Conservation (phyloP, 2,797 vertebrate species). For the Cichlasoma orientale region DNA sequence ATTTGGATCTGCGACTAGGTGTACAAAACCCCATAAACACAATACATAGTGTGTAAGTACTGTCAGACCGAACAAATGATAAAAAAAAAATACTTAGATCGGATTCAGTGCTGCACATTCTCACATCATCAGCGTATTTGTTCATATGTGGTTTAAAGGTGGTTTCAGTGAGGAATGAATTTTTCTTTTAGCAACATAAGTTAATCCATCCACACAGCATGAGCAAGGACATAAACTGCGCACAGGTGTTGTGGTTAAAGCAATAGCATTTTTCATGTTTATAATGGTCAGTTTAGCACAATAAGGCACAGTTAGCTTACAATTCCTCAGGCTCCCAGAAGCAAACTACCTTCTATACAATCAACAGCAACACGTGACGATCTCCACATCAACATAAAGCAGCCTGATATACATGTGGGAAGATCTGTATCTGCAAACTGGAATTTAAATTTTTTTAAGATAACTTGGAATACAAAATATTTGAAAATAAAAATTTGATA, state of each 20-base stretch:
- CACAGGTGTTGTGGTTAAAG: background rate
- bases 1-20: background rate
- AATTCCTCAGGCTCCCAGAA: constrained; percentile 46
- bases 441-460: background rate
- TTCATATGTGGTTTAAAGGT: background rate
- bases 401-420: background rate
- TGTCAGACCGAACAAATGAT: background rate
- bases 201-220: background rate
- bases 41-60: background rate
- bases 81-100: constrained; percentile 3
- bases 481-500: background rate
- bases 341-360: constrained; percentile 32
- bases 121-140: background rate
- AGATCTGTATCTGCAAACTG: background rate
- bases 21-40: background rate
- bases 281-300: constrained; percentile 36
- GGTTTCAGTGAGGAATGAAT: background rate
- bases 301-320: constrained; percentile 73
- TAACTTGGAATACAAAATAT: background rate
- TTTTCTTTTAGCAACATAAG: background rate
- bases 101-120: background rate
- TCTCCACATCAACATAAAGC: background rate
- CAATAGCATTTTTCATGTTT: background rate
- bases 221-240: background rate
- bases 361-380: background rate